Evolutionary conservation across 2,888 invertebrate genomes (phyloP).

Genomic region (Antitype chi): DNA sequence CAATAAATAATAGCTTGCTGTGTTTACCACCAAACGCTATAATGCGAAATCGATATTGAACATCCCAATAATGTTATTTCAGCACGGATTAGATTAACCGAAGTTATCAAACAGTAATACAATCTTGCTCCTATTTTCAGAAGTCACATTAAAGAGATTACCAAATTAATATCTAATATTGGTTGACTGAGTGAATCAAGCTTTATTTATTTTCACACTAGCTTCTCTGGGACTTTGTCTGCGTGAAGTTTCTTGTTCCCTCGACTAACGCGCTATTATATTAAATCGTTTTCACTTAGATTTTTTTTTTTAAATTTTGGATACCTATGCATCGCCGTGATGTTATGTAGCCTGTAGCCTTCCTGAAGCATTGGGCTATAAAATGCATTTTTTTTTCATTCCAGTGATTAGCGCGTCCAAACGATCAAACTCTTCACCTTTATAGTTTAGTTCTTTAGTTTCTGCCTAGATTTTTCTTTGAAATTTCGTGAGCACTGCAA

Average conservation of each 20-base stretch:
- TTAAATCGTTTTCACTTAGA: too few relatives aligned
- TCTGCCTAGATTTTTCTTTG: not conserved
- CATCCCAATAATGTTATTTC: conserved; percentile 49
- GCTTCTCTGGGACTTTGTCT: too few relatives aligned
- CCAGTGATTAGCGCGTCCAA: too few relatives aligned
- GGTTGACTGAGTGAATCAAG: conserved; percentile 11
- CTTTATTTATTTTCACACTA: conserved; percentile 6
- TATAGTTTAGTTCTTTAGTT: too few relatives aligned
- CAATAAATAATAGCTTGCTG: not conserved
- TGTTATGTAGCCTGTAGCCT: too few relatives aligned
- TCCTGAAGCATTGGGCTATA: too few relatives aligned
- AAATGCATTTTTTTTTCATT: too few relatives aligned
- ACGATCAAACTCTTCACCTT: too few relatives aligned
- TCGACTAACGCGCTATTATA: too few relatives aligned
- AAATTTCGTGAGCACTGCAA: not conserved
- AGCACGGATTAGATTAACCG: conserved; percentile 46
- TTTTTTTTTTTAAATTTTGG: too few relatives aligned
- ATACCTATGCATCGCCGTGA: too few relatives aligned
- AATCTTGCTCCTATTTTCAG: conserved; percentile 28
- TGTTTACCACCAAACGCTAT: conserved; percentile 30
- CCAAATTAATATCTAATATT: conserved; percentile 33
- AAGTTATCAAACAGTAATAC: conserved; percentile 37
- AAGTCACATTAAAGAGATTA: conserved; percentile 17
- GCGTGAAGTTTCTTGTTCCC: too few relatives aligned
- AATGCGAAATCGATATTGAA: conserved; percentile 40